Conservation (phyloP, 2,113 vertebrate genomes). For the Alectura lathami region DNA sequence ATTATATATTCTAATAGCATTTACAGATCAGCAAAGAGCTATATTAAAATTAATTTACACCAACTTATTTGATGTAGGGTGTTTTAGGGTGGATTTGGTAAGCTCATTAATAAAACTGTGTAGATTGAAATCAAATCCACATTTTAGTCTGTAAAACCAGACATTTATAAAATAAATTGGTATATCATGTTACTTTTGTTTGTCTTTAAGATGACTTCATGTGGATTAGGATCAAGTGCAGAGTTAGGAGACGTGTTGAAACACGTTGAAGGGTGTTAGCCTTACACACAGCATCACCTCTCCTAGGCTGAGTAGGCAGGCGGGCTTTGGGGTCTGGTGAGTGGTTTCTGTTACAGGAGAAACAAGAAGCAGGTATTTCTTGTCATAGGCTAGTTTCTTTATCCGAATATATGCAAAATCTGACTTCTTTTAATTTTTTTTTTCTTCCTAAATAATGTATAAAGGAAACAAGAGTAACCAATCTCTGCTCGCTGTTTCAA, state of each 20-base stretch:
- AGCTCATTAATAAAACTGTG: background rate
- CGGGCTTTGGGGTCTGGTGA: background rate
- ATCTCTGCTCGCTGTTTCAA: background rate
- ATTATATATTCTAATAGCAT: background rate
- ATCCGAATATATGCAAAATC: background rate
- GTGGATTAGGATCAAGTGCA: background rate
- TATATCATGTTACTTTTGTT: slow-evolving; percentile 38
- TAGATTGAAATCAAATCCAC: slow-evolving; percentile 14
- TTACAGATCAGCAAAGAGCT: background rate
- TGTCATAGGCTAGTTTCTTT: background rate
- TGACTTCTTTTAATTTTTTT: accelerated
- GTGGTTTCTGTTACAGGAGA: background rate
- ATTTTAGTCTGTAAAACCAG: background rate
- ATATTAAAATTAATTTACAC: background rate
- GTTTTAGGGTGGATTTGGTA: background rate
- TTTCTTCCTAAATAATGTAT: background rate
- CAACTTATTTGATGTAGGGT: background rate
- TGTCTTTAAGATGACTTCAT: slow-evolving; percentile 43
- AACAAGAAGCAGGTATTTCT: background rate
- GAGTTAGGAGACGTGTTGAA: background rate
- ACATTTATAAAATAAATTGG: background rate
- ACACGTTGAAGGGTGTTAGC: slow-evolving; percentile 5
- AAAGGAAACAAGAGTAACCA: background rate
- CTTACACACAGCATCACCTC: background rate
- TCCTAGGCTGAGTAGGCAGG: background rate